A percentile compares a stretch with the other conserved stretches of the same genome.
phyloP scores from a whole-genome alignment of 2,113 vertebrate species.

The Eretmochelys imbricata region DNA sequence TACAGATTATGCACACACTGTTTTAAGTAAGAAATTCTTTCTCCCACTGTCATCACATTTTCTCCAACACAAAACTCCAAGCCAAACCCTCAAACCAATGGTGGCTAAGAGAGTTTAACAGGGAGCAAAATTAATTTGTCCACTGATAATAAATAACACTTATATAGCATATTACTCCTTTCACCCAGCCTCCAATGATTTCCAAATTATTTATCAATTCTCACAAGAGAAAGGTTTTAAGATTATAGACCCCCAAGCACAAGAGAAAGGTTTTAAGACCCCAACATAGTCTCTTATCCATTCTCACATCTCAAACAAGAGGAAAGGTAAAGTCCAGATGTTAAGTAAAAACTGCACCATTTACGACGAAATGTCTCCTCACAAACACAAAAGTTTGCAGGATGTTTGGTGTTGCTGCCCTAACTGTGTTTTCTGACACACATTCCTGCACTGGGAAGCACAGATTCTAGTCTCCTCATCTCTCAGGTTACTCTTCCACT shows the following conservation, averaged over 20 bases:
- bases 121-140: background rate
- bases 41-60: background rate
- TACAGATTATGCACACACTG: background rate
- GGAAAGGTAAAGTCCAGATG: background rate
- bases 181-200: background rate
- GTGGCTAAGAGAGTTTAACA: background rate
- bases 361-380: conserved; percentile 19
- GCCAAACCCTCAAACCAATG: background rate
- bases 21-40: background rate
- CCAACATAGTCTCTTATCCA: background rate
- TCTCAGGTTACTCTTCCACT: conserved; percentile 68
- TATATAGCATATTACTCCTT: background rate
- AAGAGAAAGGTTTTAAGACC: background rate
- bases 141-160: background rate
- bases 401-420: conserved; percentile 58
- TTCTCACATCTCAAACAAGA: background rate
- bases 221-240: background rate
- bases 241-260: background rate
- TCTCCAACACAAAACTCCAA: background rate
- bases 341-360: background rate
- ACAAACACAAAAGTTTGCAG: conserved; percentile 36
- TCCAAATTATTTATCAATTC: background rate
- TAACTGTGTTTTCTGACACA: conserved; percentile 29
- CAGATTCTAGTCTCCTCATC: conserved; percentile 67
- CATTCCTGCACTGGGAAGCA: conserved; percentile 45